Conservation (phyloP, 92 coral and sea anemone species). For the Parazoanthus darwini region DNA sequence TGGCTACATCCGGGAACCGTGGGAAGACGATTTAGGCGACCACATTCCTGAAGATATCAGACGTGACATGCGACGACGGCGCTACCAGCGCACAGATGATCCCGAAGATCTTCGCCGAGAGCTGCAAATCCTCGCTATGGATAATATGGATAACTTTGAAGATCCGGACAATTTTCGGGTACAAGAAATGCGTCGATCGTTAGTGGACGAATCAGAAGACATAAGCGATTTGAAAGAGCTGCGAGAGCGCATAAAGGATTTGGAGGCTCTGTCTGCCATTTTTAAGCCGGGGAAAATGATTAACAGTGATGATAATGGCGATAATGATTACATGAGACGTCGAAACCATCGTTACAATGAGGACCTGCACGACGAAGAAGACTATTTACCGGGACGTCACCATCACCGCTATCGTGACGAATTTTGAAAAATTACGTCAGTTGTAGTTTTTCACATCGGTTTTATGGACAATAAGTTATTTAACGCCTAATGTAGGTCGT, state of each 20-base stretch:
- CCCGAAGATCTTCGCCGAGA: conserved; percentile 70
- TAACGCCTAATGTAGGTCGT: too few relatives aligned
- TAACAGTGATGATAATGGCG: neutral
- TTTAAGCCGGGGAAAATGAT: conserved; percentile 12
- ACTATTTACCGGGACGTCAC: neutral
- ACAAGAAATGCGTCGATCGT: conserved; percentile 59
- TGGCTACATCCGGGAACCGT: conserved; percentile 55
- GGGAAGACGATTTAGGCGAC: conserved; percentile 61
- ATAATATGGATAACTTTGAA: conserved; percentile 39
- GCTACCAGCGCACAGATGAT: conserved; percentile 52
- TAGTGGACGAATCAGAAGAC: conserved; percentile 61
- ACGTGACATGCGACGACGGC: conserved; percentile 69
- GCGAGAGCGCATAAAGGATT: conserved; percentile 70
- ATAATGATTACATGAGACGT: neutral
- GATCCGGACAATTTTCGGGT: conserved; percentile 41
- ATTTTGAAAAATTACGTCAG: neutral
- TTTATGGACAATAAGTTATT: too few relatives aligned
- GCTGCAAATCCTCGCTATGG: conserved; percentile 56
- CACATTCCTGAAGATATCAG: conserved; percentile 61
- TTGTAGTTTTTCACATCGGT: neutral
- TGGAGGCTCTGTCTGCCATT: conserved; percentile 70
- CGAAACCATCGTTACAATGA: neutral
- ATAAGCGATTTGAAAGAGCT: conserved; percentile 66
- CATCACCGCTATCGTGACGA: conserved; percentile 2
- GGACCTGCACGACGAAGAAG: neutral